Base-by-base conservation (phyloP, 53 echinoderm and acorn worm genomes). In the Temnopleurus reevesii region DNA sequence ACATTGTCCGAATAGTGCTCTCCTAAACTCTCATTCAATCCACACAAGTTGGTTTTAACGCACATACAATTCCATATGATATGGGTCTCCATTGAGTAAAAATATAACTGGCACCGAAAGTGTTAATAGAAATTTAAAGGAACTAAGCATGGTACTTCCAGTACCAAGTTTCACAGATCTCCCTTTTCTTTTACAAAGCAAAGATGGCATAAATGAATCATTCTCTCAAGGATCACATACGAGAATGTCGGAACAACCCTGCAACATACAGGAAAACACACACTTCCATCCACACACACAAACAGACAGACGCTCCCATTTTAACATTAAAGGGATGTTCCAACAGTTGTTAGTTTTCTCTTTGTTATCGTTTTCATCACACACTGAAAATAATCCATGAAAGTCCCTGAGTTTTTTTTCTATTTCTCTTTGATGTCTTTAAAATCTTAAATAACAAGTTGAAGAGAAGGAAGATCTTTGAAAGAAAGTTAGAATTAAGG, bases 401-500 rank as follows among this genome's bases (percentile, higher is more conserved):
- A 55, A 55, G 47, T 85, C 85, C 85, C 85, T 85, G 85, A 85
- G 85, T 45, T 79, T 28, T 28, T 51, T 55, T 36, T 29, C 34
- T 55, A n/a, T 53, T 59, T 56, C 34, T 83, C 56, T 83, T 83
- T 55, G 54, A 55, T 34, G 9, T 35, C n/a, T 83, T 53, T 56
- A 19, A 83, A n/a, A 12, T 56, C 34, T 77, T 56, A 56, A 34
- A 31, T 53, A 83, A 53, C n/a, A 45, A 35, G 47, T 79, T 28
- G 28, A 55, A 85, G 85, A 85, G 85, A 85, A 85, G 85, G 85
- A 85, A 85, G 85, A 85, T 85, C 85, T 58, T 36, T 85, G 85
- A 85, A 59, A 85, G 85, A 85, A 59, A 59, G 46, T 60, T 59
- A 45, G 28, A 82, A 82, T 55, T 2, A 83, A 35, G 23, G 51